Evolutionary conservation across 1,140 invertebrate genomes (phyloP), one percentile per base, ranked within the genome.

Genomic region (Grapholita molesta): DNA sequence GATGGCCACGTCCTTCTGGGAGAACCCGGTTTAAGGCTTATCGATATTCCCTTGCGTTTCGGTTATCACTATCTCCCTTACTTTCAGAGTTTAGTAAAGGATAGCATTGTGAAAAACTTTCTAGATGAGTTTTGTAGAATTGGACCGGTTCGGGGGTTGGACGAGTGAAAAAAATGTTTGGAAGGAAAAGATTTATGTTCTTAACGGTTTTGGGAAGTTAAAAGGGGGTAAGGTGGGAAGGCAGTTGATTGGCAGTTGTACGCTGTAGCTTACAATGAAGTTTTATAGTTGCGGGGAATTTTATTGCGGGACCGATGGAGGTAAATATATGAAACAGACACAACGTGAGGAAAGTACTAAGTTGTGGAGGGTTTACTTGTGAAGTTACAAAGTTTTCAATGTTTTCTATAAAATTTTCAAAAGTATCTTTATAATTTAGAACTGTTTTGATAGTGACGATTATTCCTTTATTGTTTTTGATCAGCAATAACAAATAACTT

Each of bases 81-180:
- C 0, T n/a, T 6, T 2, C 23, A n/a, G 1, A n/a, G 11, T 3
- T 24, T 25, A 28, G 53, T 21, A 3, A 57, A 57, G 53, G 53
- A 57, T 25, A 57, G 24, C 53, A 4, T 1, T 5, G 42, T n/a
- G 5, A 15, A 57, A 57, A n/a, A 12, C 1, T n/a, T 57, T 1
- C 5, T 57, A 25, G 24, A n/a, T 57, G 25, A 12, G 24, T 12
- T 28, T 25, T 12, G 12, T 7, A 18, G 53, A 15, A 15, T 2
- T 57, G 0, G 11, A 25, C 25, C 11, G 24, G 23, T 4, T 9
- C 53, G n/a, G 24, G 25, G 23, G 23, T 57, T 57, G 12, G 24
- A 57, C 53, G 28, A 57, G 53, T 57, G 21, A 57, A 57, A 57
- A 57, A 57, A 57, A 57, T 57, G 53, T 57, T 57, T 25, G 25